phyloP scores from a whole-genome alignment of 2,888 invertebrate genomes.

The Phengaris arion region DNA sequence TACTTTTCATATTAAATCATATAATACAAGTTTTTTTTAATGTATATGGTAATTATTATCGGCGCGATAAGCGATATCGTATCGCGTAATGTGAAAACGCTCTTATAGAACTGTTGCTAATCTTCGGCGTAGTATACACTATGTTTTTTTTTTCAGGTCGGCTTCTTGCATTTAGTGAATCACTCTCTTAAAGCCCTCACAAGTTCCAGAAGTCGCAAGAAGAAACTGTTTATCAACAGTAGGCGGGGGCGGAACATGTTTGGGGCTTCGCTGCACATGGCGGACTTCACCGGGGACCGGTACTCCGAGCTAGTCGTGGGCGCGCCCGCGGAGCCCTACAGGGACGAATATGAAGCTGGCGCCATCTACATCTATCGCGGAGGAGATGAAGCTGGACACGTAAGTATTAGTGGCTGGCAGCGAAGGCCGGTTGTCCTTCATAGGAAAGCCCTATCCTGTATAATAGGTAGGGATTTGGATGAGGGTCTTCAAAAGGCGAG shows the following conservation, averaged over 20 bases:
- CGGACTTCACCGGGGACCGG: slow-evolving; percentile 74
- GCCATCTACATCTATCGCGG: slow-evolving; percentile 72
- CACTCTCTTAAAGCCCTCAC: background rate
- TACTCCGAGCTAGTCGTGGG: slow-evolving; percentile 80
- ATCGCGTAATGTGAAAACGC: too few relatives aligned
- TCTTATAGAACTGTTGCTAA: too few relatives aligned
- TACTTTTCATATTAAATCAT: too few relatives aligned
- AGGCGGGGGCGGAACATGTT: slow-evolving; percentile 65
- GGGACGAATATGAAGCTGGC: slow-evolving; percentile 66
- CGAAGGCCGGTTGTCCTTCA: too few relatives aligned
- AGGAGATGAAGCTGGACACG: slow-evolving; percentile 41
- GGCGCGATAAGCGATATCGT: too few relatives aligned
- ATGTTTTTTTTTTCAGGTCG: background rate
- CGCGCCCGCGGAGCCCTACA: slow-evolving; percentile 67
- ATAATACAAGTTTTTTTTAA: too few relatives aligned
- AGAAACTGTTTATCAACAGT: background rate
- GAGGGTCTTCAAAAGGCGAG: too few relatives aligned
- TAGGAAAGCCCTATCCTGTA: too few relatives aligned
- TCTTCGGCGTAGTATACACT: too few relatives aligned
- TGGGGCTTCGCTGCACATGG: slow-evolving; percentile 69
- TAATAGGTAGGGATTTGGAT: too few relatives aligned
- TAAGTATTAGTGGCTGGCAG: background rate
- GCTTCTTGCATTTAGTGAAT: background rate
- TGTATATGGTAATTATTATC: too few relatives aligned
- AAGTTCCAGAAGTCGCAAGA: too few relatives aligned